These are phyloP conservation scores for Zoroaster sp. DNA, from an alignment of 53 echinoderm and acorn worm genomes.

Conservation along the genomic window DNA sequence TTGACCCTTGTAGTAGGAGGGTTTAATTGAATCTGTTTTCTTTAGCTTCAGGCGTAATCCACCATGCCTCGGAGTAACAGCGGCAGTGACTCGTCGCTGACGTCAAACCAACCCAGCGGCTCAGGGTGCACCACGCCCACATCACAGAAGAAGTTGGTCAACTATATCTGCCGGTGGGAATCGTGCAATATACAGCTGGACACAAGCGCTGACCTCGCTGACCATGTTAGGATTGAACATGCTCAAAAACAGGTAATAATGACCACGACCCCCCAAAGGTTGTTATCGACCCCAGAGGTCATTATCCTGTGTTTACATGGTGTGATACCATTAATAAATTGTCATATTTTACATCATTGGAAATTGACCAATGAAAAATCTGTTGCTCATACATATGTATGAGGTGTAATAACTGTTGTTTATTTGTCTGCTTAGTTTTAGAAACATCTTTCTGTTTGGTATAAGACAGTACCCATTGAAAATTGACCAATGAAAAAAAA, in stretches of 20 bases:
- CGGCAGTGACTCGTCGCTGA: constrained; percentile 40
- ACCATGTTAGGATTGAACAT: constrained; percentile 84
- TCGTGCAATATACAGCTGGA: constrained; percentile 72
- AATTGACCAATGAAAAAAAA: too few relatives aligned
- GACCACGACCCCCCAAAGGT: too few relatives aligned
- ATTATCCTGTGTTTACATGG: background rate
- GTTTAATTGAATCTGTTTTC: background rate
- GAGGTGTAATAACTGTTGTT: too few relatives aligned
- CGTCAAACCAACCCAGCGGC: constrained; percentile 50
- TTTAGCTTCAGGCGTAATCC: background rate
- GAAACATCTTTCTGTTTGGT: too few relatives aligned
- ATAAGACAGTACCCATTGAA: too few relatives aligned
- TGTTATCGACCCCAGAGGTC: background rate
- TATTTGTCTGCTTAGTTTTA: too few relatives aligned
- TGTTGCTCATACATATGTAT: too few relatives aligned
- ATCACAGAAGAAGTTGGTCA: constrained; percentile 76
- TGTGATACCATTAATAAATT: too few relatives aligned
- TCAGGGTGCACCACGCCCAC: constrained; percentile 68
- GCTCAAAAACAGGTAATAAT: constrained; percentile 75
- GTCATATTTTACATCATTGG: too few relatives aligned
- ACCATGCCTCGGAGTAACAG: constrained; percentile 44
- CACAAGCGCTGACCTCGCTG: constrained; percentile 92
- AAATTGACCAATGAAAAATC: too few relatives aligned
- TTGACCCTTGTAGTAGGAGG: background rate
- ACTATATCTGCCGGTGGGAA: constrained; percentile 90